Evolutionary conservation across 1,140 invertebrate genomes (phyloP).

Genomic region (Bilobella aurantiaca): DNA sequence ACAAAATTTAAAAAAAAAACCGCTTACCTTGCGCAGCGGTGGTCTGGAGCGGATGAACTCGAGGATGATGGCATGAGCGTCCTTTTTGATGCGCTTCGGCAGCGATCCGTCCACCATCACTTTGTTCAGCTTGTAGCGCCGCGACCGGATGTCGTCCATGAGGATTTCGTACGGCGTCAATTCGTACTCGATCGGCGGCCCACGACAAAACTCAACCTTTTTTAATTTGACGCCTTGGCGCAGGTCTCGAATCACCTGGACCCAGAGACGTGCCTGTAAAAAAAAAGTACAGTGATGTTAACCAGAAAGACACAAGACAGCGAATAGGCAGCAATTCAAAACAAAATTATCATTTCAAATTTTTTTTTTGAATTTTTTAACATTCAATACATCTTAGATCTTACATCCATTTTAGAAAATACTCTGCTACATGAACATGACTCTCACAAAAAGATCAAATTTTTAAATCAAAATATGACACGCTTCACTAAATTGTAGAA

Average conservation of each 20-base stretch:
- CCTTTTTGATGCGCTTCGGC: conserved; percentile 66
- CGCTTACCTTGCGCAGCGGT: conserved; percentile 85
- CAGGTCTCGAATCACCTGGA: conserved; percentile 84
- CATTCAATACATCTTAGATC: no score
- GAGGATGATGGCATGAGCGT: conserved; percentile 86
- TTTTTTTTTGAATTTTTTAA: no score
- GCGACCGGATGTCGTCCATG: conserved; percentile 87
- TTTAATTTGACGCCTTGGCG: conserved; percentile 79
- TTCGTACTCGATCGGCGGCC: conserved; percentile 70
- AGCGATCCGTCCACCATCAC: conserved; percentile 71
- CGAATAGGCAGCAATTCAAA: no score
- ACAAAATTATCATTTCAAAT: no score
- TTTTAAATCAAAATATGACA: no score
- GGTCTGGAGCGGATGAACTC: conserved; percentile 93
- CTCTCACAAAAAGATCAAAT: no score
- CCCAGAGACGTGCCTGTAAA: conserved; percentile 82
- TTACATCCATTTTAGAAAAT: no score
- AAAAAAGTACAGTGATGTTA: conserved; percentile 14
- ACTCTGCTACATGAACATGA: no score
- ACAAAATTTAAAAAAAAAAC: no score
- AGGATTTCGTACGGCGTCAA: conserved; percentile 94
- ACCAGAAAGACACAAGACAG: neutral
- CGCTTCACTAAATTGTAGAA: no score
- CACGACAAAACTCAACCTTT: conserved; percentile 53
- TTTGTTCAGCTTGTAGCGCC: conserved; percentile 67